A percentile compares a stretch with the other conserved stretches of the same genome.
Evolutionary conservation across 2,113 vertebrate genomes (phyloP).

Genomic region (Ceyx melanurus): DNA sequence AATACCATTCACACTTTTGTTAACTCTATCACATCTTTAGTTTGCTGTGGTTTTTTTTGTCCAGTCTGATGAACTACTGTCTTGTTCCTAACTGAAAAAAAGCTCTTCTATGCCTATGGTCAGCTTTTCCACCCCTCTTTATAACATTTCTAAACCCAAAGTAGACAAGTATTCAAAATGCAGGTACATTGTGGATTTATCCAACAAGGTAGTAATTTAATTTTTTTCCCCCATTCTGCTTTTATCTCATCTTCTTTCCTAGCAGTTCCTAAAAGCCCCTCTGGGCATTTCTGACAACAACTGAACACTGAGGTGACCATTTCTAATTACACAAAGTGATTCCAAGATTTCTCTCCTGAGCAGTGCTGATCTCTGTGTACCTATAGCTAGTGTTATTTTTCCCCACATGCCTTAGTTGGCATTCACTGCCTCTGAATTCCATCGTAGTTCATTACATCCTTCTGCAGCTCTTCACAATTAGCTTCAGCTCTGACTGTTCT

Average conservation of each 20-base stretch:
- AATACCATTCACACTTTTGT: not conserved
- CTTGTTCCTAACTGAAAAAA: not conserved
- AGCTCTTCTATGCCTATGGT: not conserved
- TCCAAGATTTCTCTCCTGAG: conserved; percentile 23
- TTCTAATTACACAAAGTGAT: conserved; percentile 26
- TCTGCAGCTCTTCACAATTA: not conserved
- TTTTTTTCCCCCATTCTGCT: not conserved
- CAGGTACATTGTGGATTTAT: not conserved
- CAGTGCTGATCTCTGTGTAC: not conserved
- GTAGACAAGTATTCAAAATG: not conserved
- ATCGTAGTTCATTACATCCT: not conserved
- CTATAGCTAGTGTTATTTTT: not conserved
- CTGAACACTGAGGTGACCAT: conserved; percentile 13
- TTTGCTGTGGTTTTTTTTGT: not conserved
- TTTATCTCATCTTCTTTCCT: not conserved
- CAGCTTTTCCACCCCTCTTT: not conserved
- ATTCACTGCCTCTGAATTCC: not conserved
- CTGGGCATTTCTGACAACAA: conserved; percentile 3
- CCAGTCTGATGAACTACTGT: not conserved
- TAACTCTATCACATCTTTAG: not conserved
- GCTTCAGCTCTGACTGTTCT: not conserved
- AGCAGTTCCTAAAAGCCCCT: conserved; percentile 2
- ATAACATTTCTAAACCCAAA: not conserved
- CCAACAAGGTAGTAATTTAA: not conserved
- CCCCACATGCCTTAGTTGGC: not conserved